Base-by-base conservation (phyloP, 1,140 invertebrate species). In the Saxidomus purpurata region DNA sequence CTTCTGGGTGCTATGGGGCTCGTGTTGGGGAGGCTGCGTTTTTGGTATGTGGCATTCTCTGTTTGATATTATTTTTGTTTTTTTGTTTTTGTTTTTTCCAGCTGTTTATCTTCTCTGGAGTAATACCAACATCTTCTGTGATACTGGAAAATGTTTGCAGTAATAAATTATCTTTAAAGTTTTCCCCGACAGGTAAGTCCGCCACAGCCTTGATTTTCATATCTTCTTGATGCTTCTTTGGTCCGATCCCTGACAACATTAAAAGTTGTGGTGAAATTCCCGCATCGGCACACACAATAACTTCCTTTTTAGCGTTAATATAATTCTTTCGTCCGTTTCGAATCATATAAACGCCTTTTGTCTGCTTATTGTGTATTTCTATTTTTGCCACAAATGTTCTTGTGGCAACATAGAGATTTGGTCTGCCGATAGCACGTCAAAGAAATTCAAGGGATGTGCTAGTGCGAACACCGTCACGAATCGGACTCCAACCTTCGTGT, bases 211-310 rank as follows among this genome's bases (percentile, higher is more conserved):
- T 40, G 11, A 87, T 87, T 22, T 59, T 59, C 22, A 87, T 36
- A 1, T 77, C 71, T 11, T 79, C 84, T 11, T 84, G 38, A 63
- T 89, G 88, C 31, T 76, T 38, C 31, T 69, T 74, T n/a, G 98
- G 98, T 0, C 98, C 98, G 1, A 99, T 97, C 0, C 98, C 98
- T 0, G 98, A 98, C 0, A 99, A 94, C 98, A 99, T 98, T 2
- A 99, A 94, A 0, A 99, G 91, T 90, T 99, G 98, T 0, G 98
- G 97, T 0, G 98, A 77, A 98, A 98, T 98, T 0, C 99, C 96
- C 0, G 98, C 96, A 0, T 98, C 98, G 0, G 97, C 98, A 0
- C 91, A 92, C 13, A 98, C 87, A 2, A 87, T 87, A 8, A 87
- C 55, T 87, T 87, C 85, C 36, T 63, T 77, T 0, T 79, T 79